Conservation (phyloP, 1,140 invertebrate genomes). For the Hyposmocoma kahamanoa region DNA sequence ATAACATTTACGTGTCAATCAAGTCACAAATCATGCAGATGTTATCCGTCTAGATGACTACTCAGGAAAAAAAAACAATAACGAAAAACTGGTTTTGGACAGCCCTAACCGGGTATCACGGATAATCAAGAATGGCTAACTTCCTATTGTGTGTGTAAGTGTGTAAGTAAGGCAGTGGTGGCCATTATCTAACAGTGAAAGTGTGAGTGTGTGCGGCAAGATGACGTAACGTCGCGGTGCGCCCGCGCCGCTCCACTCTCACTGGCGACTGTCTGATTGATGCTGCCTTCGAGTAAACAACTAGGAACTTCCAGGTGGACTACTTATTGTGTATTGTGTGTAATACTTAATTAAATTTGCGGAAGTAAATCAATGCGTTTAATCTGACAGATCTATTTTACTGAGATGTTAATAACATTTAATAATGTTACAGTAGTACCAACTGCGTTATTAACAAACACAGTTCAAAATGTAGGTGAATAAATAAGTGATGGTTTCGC, state of each 20-base stretch:
- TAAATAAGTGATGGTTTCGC: too few relatives aligned
- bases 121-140: conserved; percentile 12
- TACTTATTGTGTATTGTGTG: conserved; percentile 35
- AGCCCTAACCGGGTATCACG: not conserved
- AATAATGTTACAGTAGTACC: too few relatives aligned
- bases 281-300: conserved; percentile 34
- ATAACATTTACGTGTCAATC: too few relatives aligned
- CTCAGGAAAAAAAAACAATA: too few relatives aligned
- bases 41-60: too few relatives aligned
- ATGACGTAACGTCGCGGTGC: conserved; percentile 44
- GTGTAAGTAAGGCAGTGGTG: conserved; percentile 60
- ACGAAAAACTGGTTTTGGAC: too few relatives aligned
- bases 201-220: conserved; percentile 53
- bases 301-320: conserved; percentile 52
- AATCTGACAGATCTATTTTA: too few relatives aligned
- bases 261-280: conserved; percentile 25
- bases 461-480: too few relatives aligned
- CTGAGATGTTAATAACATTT: too few relatives aligned
- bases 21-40: too few relatives aligned
- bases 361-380: too few relatives aligned
- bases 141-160: conserved; percentile 57
- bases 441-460: too few relatives aligned
- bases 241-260: conserved; percentile 45
- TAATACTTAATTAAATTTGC: conserved; percentile 29
- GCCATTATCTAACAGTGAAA: conserved; percentile 65